Evolutionary conservation across 2,888 invertebrate genomes (phyloP).

Genomic region (Drosophila borealis): DNA sequence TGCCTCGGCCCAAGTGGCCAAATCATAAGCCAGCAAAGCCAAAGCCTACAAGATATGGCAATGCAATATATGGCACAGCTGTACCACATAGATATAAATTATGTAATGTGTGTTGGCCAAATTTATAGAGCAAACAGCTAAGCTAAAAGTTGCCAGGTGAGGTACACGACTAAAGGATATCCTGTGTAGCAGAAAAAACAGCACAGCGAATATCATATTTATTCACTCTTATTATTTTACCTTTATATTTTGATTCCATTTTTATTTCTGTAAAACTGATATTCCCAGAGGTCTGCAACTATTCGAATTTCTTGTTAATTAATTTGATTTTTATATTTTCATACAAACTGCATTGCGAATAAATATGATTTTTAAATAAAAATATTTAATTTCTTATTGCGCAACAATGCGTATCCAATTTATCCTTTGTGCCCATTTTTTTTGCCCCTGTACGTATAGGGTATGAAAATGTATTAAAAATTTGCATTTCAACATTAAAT

Average conservation of each 20-base stretch:
- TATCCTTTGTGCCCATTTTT: conserved; percentile 1
- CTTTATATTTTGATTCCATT: background rate
- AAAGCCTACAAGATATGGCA: conserved; percentile 35
- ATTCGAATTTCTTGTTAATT: no score
- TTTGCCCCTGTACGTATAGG: conserved; percentile 5
- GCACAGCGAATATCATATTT: background rate
- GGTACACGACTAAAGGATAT: conserved; percentile 18
- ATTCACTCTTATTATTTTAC: background rate
- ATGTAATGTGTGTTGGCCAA: conserved; percentile 51
- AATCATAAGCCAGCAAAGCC: conserved; percentile 47
- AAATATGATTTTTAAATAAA: background rate
- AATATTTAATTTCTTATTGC: background rate
- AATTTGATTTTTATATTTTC: no score
- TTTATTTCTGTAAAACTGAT: background rate
- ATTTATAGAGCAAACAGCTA: conserved; percentile 60
- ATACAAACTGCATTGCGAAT: background rate
- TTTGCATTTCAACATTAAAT: conserved; percentile 81
- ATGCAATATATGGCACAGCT: conserved; percentile 47
- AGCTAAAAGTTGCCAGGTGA: background rate
- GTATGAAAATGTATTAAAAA: conserved; percentile 74
- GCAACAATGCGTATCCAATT: background rate
- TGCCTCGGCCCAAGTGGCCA: conserved; percentile 53
- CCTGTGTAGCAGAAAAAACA: background rate
- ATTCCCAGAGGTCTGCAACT: background rate
- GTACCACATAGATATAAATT: conserved; percentile 41